Base-by-base conservation (phyloP, 2,797 vertebrate species). In the Chrosomus eos region DNA sequence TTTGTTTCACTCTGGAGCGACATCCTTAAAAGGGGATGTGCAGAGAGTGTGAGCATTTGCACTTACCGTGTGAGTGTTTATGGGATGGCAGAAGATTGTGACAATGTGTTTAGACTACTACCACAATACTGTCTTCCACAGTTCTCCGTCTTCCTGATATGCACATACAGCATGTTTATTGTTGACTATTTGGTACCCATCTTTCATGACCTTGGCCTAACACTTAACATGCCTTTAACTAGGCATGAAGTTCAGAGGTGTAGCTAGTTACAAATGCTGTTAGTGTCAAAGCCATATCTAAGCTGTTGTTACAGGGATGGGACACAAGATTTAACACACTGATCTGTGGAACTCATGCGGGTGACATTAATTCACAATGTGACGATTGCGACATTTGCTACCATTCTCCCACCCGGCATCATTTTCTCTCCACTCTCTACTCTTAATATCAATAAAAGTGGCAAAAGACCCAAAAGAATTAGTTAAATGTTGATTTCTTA, bases 11-110 rank as follows among this genome's bases (percentile, higher is more conserved):
- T 66, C 51, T 43, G 31, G 16, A 38, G 40, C 62, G 9, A 83
- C 76, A 43, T 60, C 88, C 88, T 88, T 89, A 89, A 88, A 89
- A 87, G 88, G 88, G 85, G 67, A 81, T 81, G 73, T 74, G 67
- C 36, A 2, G 36, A 74, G 66, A 45, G 45, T 48, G 26, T 33
- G 58, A 55, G 64, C 5, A 14, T 84, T 76, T 71, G 40, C 60
- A 60, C 21, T 81, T 60, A 16, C 11, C 3, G 67, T 74, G 40
- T n/a, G 40, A 82, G 67, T 88, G 88, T 88, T 89, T 88, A 89
- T 81, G 80, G 33, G 71, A 85, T 68, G 58, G 58, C 64, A 85
- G 73, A 33, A 31, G 64, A 73, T 36, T 1, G 5, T 48, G 36
- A 79, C 68, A 74, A 77, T 72, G 26, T 87, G 86, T 85, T 87